Evolutionary conservation across 2,888 invertebrate genomes (phyloP), one percentile per base, ranked within the genome.

Genomic region (Arenicola marina): DNA sequence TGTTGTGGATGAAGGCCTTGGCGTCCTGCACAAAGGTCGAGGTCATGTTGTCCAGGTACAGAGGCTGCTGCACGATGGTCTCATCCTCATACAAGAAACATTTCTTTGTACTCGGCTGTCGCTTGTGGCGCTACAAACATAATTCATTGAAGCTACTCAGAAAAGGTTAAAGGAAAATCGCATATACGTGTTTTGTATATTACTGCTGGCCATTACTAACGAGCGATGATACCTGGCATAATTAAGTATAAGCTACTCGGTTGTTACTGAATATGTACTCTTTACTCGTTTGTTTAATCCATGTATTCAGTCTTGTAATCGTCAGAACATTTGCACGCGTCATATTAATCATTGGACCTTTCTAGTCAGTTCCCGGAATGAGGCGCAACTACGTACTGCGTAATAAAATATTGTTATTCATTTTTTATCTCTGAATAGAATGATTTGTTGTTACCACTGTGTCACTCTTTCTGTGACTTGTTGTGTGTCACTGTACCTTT

Each of bases 31-130:
- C 18, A 4, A 68, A 24, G 24, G 28, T 34, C n/a, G 29, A 53
- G 1, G 63, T 63, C 32, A 68, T 60, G 15, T 51, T 53, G 4
- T 33, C 32, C n/a, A 59, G 24, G 1, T 28, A 58, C 2, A 67
- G 51, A 1, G 68, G 68, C 38, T 68, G 68, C 51, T 68, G 51
- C 2, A 65, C 43, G 4, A 67, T 46, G 11, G 61, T 62, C 1
- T 18, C n/a, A 15, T 62, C 51, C 28, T 56, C 15, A 33, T 68
- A 68, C n/a, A 68, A 53, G 55, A 64, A 63, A 31, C 62, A 65
- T 11, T 32, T 33, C n/a, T 45, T 18, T 26, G 24, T 2, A 7
- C 18, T 31, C 11, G 58, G 59, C 15, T 60, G 11, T 2, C 15
- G 18, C 21, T 18, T 15, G 24, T 64, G 59, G 3, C n/a, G 24